Evolutionary conservation across 2,888 invertebrate species (phyloP), one percentile per base, ranked within the genome.

Genomic region (Spatulosminthurus flaviceps): DNA sequence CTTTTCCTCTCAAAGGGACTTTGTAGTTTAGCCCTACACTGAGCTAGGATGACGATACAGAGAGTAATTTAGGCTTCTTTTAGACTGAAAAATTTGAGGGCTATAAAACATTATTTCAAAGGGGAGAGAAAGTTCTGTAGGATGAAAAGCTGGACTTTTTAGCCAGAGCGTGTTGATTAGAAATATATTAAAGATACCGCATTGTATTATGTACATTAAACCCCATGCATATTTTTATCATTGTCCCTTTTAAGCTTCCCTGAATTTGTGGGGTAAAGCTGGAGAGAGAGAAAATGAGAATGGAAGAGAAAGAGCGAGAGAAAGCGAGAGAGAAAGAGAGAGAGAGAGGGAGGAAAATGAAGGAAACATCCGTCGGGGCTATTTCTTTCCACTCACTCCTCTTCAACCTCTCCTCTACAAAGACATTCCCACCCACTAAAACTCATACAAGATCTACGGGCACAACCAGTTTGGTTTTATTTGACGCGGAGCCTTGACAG

Each of bases 281-380:
- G 29, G 29, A 69, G 69, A 69, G 29, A 69, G 69, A 69, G 69
- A 29, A n/a, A 69, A n/a, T 1, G 69, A 29, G 29, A 69, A n/a
- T 29, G 29, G 7, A 29, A 69, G 29, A 69, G 69, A 28, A 29
- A 29, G 29, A 69, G n/a, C 1, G 69, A 19, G 29, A 69, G 29
- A 11, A 69, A 28, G 9, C 26, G 19, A 69, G 29, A 26, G 69
- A 69, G 29, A 69, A 29, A 28, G 69, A 29, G 29, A 69, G n/a
- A 13, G 69, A 19, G 29, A 69, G 29, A 11, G 29, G n/a, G 9
- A 69, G 19, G 29, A 29, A 28, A 11, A 2, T 1, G 29, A 19
- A 5, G 29, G 26, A 1, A 26, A 29, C 51, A 51, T n/a, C n/a
- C 51, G 51, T 51, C 51, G 9, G 5, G 51, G 16, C 51, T 51